Evolutionary conservation across 2,888 invertebrate genomes (phyloP), one percentile per base, ranked within the genome.

Genomic region (Chymomyza amoena): DNA sequence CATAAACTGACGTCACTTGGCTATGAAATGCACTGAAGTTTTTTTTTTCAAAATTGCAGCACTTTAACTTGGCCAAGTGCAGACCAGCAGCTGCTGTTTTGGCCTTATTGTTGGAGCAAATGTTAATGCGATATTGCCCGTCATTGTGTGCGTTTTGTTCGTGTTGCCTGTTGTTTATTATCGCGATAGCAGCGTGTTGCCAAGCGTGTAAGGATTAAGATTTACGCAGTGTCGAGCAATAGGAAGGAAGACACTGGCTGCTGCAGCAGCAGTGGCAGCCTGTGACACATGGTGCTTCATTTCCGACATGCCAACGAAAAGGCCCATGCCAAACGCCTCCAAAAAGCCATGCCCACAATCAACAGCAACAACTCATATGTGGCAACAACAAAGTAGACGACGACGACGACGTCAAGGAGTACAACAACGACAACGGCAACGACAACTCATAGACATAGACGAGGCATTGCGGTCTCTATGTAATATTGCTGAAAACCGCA

Each of bases 121-220:
- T 45, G 39, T 45, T 45, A 45, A 45, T 45, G 39, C 39, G 39
- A 61, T 50, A 64, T 72, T 66, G 64, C 57, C 57, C 68, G 59
- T 52, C 73, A 62, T 39, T 80, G 72, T 7, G 2, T 32, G 32
- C 7, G 7, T 32, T 32, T 6, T 32, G 32, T 32, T 7, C 6
- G 7, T 32, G 39, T 45, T 45, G 39, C 39, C 39, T 75, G 67
- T 61, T 70, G 65, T 61, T 63, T 70, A 76, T 80, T 77, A 75
- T 78, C 83, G 75, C 67, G 51, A 62, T 68, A 77, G 76, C 72
- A 81, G 79, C 64, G 76, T 80, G 81, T 80, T 81, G 75, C 80
- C 77, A 75, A 75, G 80, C 84, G 78, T 81, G 79, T 81, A 79
- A 71, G 83, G 80, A 86, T 85, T 84, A 78, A 83, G 87, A 87